phyloP scores from a whole-genome alignment of 2,797 vertebrate genomes.

The Sylvilagus floridanus region DNA sequence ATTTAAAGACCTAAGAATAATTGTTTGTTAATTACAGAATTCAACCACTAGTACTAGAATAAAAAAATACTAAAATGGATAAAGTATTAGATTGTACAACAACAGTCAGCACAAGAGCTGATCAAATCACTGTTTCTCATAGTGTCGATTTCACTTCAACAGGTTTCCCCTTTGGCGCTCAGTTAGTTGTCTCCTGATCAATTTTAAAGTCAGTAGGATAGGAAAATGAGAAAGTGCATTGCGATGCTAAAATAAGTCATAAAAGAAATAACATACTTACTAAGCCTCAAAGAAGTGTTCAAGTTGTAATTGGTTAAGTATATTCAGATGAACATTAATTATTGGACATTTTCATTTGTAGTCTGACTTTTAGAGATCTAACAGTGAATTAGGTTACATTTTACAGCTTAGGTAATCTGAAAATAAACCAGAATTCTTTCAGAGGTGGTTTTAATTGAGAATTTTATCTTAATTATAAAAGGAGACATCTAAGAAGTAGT shows the following conservation, averaged over 20 bases:
- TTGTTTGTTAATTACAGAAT: no score
- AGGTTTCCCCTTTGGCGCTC: no score
- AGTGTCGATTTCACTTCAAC: no score
- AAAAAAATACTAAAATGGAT: no score
- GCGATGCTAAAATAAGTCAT: not conserved
- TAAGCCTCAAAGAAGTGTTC: constrained; percentile 34
- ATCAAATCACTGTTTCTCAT: no score
- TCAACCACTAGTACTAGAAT: no score
- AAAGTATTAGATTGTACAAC: no score
- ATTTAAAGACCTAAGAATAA: no score
- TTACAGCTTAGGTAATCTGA: not conserved
- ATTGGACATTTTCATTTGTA: constrained; percentile 14
- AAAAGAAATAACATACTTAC: not conserved
- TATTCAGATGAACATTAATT: not conserved
- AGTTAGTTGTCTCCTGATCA: no score
- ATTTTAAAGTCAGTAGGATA: not conserved
- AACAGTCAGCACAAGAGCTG: no score
- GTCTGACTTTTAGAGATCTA: not conserved
- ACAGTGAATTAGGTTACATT: constrained; percentile 35
- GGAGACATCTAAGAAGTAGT: constrained; percentile 26
- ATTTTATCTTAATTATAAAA: constrained; percentile 71
- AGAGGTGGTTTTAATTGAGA: constrained; percentile 46
- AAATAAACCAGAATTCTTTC: constrained; percentile 43
- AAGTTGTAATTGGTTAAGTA: constrained; percentile 48
- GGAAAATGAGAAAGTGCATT: not conserved